These are phyloP conservation scores for Ostrea denselamellosa DNA, from an alignment of 1,140 invertebrate genomes.

Conservation along the genomic window DNA sequence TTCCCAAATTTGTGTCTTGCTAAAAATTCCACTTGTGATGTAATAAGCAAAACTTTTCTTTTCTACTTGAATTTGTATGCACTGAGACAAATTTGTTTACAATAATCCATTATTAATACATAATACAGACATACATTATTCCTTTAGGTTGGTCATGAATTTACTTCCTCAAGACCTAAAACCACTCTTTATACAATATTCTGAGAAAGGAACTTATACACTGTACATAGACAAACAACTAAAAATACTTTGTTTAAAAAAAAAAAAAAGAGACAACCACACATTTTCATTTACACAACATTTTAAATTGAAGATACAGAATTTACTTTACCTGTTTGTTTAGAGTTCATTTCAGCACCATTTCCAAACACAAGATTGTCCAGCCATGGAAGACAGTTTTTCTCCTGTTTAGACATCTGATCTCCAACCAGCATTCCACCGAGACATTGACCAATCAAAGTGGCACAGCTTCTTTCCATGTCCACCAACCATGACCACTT, in stretches of 20 bases:
- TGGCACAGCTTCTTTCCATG: constrained; percentile 82
- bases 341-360: constrained; percentile 72
- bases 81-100: too few relatives aligned
- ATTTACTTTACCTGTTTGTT: neutral
- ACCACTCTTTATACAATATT: too few relatives aligned
- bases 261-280: neutral
- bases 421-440: constrained; percentile 82
- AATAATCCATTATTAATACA: too few relatives aligned
- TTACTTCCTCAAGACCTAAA: too few relatives aligned
- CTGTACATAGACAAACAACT: too few relatives aligned
- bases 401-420: constrained; percentile 79
- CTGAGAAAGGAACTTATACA: too few relatives aligned
- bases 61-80: too few relatives aligned
- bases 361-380: constrained; percentile 81
- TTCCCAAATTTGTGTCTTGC: too few relatives aligned
- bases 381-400: constrained; percentile 80
- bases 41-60: too few relatives aligned
- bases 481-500: constrained; percentile 84
- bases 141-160: too few relatives aligned
- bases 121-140: too few relatives aligned
- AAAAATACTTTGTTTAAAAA: neutral
- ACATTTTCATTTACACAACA: neutral
- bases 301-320: neutral
- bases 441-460: constrained; percentile 83
- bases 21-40: too few relatives aligned